Conservation (phyloP, 2,797 vertebrate genomes). For the Oceanodroma leucorhoa region DNA sequence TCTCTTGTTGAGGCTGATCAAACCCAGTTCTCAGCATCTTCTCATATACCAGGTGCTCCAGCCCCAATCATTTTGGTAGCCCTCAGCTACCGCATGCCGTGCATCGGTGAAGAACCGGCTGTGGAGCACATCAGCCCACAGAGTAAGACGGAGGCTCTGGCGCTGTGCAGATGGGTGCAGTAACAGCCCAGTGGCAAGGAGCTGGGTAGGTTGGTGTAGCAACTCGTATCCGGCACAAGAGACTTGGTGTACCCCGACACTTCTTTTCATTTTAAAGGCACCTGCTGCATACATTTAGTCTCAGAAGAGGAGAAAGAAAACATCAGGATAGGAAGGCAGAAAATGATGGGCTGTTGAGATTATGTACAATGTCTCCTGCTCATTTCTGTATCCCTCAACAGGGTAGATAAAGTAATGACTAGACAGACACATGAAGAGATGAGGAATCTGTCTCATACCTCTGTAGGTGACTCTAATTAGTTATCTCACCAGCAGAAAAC, state of each 20-base stretch:
- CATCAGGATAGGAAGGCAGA: not conserved
- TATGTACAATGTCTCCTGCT: not conserved
- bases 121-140: not conserved
- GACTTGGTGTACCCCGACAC: not conserved
- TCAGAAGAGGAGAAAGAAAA: not conserved
- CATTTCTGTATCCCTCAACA: not conserved
- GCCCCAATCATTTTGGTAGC: not conserved
- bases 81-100: fast-evolving
- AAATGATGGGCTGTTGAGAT: not conserved
- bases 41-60: not conserved
- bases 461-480: not conserved
- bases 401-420: not conserved
- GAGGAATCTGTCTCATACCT: not conserved
- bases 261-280: not conserved
- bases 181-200: not conserved
- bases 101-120: not conserved
- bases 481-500: not conserved
- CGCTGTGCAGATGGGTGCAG: not conserved
- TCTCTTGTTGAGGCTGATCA: not conserved
- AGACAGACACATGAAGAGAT: not conserved
- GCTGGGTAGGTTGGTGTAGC: not conserved
- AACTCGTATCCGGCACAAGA: fast-evolving
- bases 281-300: not conserved
- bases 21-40: not conserved
- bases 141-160: not conserved